phyloP scores from a whole-genome alignment of 2,888 invertebrate genomes.

The Emmelina monodactyla region DNA sequence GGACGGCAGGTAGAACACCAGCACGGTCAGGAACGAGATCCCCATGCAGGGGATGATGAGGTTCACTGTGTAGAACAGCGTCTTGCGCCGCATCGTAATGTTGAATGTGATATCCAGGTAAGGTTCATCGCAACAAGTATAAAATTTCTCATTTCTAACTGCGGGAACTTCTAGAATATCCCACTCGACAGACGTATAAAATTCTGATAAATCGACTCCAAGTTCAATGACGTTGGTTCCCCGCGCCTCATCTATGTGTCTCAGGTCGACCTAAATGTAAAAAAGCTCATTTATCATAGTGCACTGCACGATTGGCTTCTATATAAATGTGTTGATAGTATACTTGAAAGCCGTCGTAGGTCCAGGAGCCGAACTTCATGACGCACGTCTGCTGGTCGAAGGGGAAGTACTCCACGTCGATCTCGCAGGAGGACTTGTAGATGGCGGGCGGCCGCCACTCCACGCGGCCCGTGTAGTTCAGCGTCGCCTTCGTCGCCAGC shows the following conservation, averaged over 20 bases:
- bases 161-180: conserved; percentile 97
- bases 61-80: conserved; percentile 96
- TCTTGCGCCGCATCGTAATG: conserved; percentile 95
- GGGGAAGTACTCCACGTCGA: conserved; percentile 92
- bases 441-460: conserved; percentile 97
- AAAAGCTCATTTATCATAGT: background rate
- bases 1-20: conserved; percentile 96
- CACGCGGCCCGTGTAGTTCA: conserved; percentile 87
- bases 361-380: conserved; percentile 94
- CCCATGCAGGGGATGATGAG: conserved; percentile 97
- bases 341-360: conserved; percentile 95
- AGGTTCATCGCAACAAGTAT: conserved; percentile 97
- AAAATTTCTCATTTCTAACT: conserved; percentile 90
- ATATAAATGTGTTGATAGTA: conserved; percentile 16
- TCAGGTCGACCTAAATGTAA: conserved; percentile 78
- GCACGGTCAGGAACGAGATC: conserved; percentile 94
- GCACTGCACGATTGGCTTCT: no score
- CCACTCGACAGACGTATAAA: conserved; percentile 99
- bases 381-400: conserved; percentile 94
- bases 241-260: conserved; percentile 89
- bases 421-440: conserved; percentile 93
- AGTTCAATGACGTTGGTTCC: conserved; percentile 90
- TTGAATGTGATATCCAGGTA: conserved; percentile 97
- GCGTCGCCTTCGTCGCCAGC: conserved; percentile 87
- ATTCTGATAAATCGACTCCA: conserved; percentile 96